phyloP scores from a whole-genome alignment of 2,888 invertebrate species.

The Ichneumon xanthorius region DNA sequence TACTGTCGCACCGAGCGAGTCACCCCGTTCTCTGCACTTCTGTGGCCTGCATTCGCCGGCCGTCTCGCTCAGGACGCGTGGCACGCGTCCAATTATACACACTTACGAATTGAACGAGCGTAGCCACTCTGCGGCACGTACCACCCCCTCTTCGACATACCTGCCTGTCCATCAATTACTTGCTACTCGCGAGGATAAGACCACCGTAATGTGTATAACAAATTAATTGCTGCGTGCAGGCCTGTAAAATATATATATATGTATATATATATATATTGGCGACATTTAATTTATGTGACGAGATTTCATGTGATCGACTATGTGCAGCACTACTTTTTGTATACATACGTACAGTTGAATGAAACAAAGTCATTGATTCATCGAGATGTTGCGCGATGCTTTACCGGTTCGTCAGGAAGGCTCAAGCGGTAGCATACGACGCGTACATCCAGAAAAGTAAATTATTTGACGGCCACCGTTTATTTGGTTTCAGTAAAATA shows the following conservation, averaged over 20 bases:
- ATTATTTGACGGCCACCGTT: too few relatives aligned
- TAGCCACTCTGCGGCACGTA: constrained; percentile 18
- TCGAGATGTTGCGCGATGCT: too few relatives aligned
- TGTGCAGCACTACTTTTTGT: too few relatives aligned
- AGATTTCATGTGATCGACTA: constrained; percentile 22
- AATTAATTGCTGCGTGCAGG: constrained; percentile 46
- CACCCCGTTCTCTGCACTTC: constrained; percentile 18
- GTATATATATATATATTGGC: background rate
- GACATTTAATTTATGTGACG: constrained; percentile 1
- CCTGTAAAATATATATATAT: background rate
- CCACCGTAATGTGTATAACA: constrained; percentile 46
- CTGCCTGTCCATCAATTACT: constrained; percentile 54
- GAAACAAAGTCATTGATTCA: too few relatives aligned
- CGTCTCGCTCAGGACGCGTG: constrained; percentile 49
- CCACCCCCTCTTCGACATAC: constrained; percentile 39
- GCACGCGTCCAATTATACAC: constrained; percentile 66
- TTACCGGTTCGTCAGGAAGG: too few relatives aligned
- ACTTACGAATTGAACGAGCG: constrained; percentile 51
- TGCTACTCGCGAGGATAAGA: constrained; percentile 35
- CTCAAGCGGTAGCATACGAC: too few relatives aligned
- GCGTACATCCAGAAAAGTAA: too few relatives aligned
- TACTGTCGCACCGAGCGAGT: constrained; percentile 32
- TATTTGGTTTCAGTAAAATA: too few relatives aligned
- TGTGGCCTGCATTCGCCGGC: constrained; percentile 59
- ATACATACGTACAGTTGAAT: too few relatives aligned